Conservation (phyloP, 2,888 invertebrate genomes). For the Trilocha varians region DNA sequence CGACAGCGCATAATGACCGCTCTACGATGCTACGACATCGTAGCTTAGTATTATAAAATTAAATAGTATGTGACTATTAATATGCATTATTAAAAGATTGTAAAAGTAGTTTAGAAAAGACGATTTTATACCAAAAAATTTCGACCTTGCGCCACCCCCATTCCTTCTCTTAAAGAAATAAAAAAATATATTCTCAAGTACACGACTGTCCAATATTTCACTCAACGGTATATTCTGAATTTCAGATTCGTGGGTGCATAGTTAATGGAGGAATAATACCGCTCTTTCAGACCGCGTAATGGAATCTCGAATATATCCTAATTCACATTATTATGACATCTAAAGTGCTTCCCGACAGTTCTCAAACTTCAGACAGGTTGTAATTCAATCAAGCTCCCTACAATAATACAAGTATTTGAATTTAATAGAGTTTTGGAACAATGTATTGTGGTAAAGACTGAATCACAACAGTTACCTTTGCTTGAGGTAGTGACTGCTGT, state of each 20-base stretch:
- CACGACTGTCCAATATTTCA: background rate
- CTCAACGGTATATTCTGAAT: conserved; percentile 1
- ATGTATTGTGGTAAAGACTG: background rate
- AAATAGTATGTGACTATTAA: too few relatives aligned
- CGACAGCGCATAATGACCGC: too few relatives aligned
- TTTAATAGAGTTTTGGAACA: conserved; percentile 1
- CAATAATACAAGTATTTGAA: conserved; percentile 7
- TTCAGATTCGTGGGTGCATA: conserved; percentile 4
- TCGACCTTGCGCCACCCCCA: too few relatives aligned
- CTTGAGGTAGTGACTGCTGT: background rate
- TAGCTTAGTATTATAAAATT: too few relatives aligned
- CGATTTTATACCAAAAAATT: too few relatives aligned
- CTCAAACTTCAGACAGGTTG: conserved; percentile 7
- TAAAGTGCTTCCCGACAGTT: conserved; percentile 24
- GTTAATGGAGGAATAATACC: conserved; percentile 40
- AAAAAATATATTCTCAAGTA: background rate
- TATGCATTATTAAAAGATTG: too few relatives aligned
- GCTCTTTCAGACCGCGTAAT: conserved; percentile 26
- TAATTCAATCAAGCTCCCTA: conserved; percentile 9
- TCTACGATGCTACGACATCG: too few relatives aligned
- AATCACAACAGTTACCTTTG: conserved; percentile 3
- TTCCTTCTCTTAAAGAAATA: too few relatives aligned
- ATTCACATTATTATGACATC: conserved; percentile 33
- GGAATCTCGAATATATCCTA: conserved; percentile 38
- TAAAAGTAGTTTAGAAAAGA: too few relatives aligned